Conservation (phyloP, 2,888 invertebrate genomes). For the Eupithecia subumbrata region DNA sequence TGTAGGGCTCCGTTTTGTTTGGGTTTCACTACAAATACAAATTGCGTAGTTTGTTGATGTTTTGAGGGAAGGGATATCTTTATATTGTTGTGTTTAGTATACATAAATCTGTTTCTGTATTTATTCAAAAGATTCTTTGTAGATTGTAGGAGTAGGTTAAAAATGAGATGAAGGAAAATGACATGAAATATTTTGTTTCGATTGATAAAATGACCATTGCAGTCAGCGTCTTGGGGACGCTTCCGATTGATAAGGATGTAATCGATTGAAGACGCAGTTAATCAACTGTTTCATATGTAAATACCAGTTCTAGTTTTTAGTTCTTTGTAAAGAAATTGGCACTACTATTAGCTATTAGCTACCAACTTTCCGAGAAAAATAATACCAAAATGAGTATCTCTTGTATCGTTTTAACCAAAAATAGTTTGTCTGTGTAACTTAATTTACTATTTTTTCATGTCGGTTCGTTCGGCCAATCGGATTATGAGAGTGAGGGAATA, state of each 20-base stretch:
- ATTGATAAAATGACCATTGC: too few relatives aligned
- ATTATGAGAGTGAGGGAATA: not conserved
- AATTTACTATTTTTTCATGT: not conserved
- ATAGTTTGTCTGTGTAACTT: not conserved
- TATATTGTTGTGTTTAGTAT: not conserved
- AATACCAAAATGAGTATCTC: not conserved
- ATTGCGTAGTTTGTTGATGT: not conserved
- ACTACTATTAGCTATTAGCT: too few relatives aligned
- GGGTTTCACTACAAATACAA: slow-evolving; percentile 16
- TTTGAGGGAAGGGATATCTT: not conserved
- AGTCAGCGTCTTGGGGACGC: too few relatives aligned
- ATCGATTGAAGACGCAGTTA: too few relatives aligned
- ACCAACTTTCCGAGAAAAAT: not conserved
- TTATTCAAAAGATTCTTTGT: not conserved
- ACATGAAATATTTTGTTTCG: too few relatives aligned
- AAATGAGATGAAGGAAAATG: not conserved
- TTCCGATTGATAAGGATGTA: too few relatives aligned
- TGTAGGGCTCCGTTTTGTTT: slow-evolving; percentile 6
- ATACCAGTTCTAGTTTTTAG: too few relatives aligned
- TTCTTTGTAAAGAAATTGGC: too few relatives aligned
- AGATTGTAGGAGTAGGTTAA: not conserved
- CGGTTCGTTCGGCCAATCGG: not conserved
- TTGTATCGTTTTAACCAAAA: too few relatives aligned
- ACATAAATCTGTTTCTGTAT: too few relatives aligned
- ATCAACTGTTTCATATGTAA: too few relatives aligned